Evolutionary conservation across 2,888 invertebrate genomes (phyloP), one percentile per base, ranked within the genome.

Genomic region (Stegana nigrithorax): DNA sequence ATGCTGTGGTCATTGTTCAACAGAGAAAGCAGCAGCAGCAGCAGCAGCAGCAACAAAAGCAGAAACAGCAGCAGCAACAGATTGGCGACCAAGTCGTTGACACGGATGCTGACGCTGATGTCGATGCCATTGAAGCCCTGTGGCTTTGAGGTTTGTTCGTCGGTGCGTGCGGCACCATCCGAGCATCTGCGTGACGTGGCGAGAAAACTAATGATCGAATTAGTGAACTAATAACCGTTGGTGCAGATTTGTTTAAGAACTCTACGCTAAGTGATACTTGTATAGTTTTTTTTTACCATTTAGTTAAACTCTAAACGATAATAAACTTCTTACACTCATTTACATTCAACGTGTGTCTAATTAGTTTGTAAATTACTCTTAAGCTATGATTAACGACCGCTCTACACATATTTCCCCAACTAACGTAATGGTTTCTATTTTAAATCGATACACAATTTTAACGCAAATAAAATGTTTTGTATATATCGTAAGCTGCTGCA

Each of bases 71-170:
- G 14, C 60, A 60, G 2, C 67, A 71, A 58, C 72, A 64, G n/a
- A 23, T 66, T 68, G n/a, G 47, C 19, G 29, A 8, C 12, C 8
- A 2, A 14, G 29, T 4, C 62, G 23, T 32, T 47, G 51, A 55
- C n/a, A n/a, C n/a, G n/a, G 67, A 62, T 14, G n/a, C n/a, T n/a
- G 62, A 71, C 2, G 80, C 79, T 12, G 59, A 75, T 17, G 75
- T 78, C 4, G 75, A 76, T 7, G 75, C 80, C 65, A 69, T 76
- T 61, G 75, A 76, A 62, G 75, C 75, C 14, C 62, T 76, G 53
- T 76, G 75, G 75, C 66, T 76, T 27, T 76, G 67, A 72, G 32
- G 5, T 26, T 44, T 44, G 17, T 44, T 44, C 17, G 8, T 27
- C 27, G 51, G 51, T 51, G 26, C 26, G 17, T 51, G n/a, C n/a